These are phyloP conservation scores for Scaptomyza pallida DNA, from an alignment of 1,140 invertebrate species.

Conservation along the genomic window DNA sequence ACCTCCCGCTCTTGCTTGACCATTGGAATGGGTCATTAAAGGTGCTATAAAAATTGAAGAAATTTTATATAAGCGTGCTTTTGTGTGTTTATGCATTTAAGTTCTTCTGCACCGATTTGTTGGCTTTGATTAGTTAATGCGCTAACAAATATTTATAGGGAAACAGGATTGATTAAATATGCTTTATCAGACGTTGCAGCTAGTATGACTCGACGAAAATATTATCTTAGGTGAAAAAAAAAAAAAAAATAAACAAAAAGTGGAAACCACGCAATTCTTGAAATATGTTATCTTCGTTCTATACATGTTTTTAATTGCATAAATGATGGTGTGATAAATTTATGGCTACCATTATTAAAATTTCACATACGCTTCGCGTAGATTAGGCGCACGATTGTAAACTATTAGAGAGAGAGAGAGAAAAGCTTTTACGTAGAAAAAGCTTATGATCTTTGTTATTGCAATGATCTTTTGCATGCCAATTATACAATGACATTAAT, in stretches of 20 bases:
- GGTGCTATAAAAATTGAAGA: constrained; percentile 24
- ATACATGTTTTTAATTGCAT: background rate
- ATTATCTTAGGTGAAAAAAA: no score
- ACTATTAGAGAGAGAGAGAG: no score
- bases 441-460: background rate
- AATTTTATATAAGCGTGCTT: constrained; percentile 13
- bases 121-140: no score
- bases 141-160: no score
- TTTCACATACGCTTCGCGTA: background rate
- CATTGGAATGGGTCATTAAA: constrained; percentile 13
- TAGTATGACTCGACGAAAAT: no score
- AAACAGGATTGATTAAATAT: no score
- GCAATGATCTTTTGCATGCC: background rate
- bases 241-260: no score
- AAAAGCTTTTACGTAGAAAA: background rate
- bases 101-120: no score
- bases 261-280: background rate
- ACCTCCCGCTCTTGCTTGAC: background rate
- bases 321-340: background rate
- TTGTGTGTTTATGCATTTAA: no score
- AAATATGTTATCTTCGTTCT: background rate
- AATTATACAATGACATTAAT: constrained; percentile 16
- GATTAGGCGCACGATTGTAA: no score
- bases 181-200: background rate
- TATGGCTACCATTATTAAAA: background rate